Evolutionary conservation across 2,888 invertebrate species (phyloP), one percentile per base, ranked within the genome.

Genomic region (Anaspis maculata): DNA sequence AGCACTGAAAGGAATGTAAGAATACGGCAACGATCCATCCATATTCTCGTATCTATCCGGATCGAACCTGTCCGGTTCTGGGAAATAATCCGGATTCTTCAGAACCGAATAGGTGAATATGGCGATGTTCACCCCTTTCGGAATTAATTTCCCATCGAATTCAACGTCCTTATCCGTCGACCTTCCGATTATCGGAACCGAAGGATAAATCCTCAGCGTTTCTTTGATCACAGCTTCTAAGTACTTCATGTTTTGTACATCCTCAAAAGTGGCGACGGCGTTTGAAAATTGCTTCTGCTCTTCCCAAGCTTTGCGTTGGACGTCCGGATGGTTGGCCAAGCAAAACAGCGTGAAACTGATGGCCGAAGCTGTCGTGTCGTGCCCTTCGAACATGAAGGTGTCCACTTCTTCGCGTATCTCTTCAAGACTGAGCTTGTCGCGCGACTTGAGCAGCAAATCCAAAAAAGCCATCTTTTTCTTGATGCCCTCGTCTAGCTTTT

Each of bases 341-440:
- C 51, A 48, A 39, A 67, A 69, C 2, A 71, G 40, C 3, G 62
- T 44, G 57, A 69, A 72, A 42, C 61, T 59, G 10, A 71, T 57
- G 4, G 64, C 65, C 7, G 68, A 58, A 2, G 69, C 54, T 14
- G 69, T 70, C 1, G 71, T 71, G 40, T 71, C 68, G 38, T 70
- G 67, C 1, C 68, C 70, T 59, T 75, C 81, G 58, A 83, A 83
- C 76, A 82, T 77, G 46, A 83, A 81, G 0, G 83, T 83, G 44
- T 82, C 77, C 0, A 82, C 79, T 64, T 83, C 79, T 54, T 81
- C 77, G 30, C 77, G 68, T 26, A 83, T 71, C 38, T 74, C 72
- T 14, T 72, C 56, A 41, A 76, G 72, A 4, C 70, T 69, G 26
- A 83, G 59, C 41, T 76, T 72, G n/a, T 73, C 67, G 46, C 71